Base-by-base conservation (phyloP, 2,888 invertebrate genomes). In the Epinotia brunnichana region DNA sequence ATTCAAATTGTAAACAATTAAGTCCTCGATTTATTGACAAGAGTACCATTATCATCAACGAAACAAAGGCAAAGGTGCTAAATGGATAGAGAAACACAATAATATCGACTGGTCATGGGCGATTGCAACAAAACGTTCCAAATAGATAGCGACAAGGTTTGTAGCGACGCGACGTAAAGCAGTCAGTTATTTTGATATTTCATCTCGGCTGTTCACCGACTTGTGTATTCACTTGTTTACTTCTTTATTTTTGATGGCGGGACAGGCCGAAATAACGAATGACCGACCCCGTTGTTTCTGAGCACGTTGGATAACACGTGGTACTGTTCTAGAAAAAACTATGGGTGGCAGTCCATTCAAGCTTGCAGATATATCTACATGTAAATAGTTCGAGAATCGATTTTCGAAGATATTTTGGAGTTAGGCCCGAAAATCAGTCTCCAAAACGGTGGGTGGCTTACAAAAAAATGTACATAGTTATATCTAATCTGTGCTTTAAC, bases 141-240 rank as follows among this genome's bases (percentile, higher is more conserved):
- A 69, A 62, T 62, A 69, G 69, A 69, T 69, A 62, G 53, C 54
- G 29, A 59, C 35, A 60, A 61, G 44, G 54, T 62, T 64, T 54
- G 53, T 54, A 29, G 39, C n/a, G 39, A n/a, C 3, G 60, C 62
- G 48, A 17, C 39, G 39, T 17, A 24, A 19, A 5, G 29, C 56
- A 48, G 57, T 63, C 54, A 63, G 70, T 44, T 70, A 70, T 70
- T 70, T 63, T 51, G 19, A 56, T 63, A 35, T 70, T 63, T 57
- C 56, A 35, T 56, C 17, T 69, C 19, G 9, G 11, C 17, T 11
- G 24, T 54, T n/a, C 61, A 24, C 21, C 39, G 53, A 53, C 21
- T 24, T 41, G 44, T 17, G 62, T 44, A 15, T 56, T 21, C 62
- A 41, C 41, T 70, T 48, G 62, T 70, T 70, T 62, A 57, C 62